Conservation (phyloP, 2,888 invertebrate genomes). For the Tolmerus cingulatus region DNA sequence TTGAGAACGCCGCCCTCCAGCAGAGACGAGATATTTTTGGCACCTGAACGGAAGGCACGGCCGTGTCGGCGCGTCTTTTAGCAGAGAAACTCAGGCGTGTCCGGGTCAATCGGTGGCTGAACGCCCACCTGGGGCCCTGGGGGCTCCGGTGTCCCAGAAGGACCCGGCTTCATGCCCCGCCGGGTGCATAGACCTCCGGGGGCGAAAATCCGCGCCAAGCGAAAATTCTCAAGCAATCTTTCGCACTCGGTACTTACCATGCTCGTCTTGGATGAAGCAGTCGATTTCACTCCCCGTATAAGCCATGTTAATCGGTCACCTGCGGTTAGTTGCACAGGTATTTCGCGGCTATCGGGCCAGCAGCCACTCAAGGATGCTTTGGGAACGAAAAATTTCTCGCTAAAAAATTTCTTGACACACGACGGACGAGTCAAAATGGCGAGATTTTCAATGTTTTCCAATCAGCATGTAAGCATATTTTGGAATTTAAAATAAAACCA, state of each 20-base stretch:
- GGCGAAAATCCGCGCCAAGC: neutral
- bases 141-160: neutral
- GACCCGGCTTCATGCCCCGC: neutral
- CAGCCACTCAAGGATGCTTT: neutral
- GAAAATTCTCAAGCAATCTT: constrained; percentile 13
- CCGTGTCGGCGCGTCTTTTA: neutral
- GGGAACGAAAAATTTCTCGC: constrained; percentile 45
- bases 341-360: neutral
- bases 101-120: neutral
- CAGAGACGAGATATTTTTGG: constrained; percentile 28
- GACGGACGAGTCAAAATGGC: constrained; percentile 47
- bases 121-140: neutral
- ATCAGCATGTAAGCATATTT: constrained; percentile 46
- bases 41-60: neutral
- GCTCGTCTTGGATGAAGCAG: constrained; percentile 60
- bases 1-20: constrained; percentile 21
- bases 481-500: constrained; percentile 41
- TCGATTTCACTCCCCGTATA: constrained; percentile 59
- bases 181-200: neutral
- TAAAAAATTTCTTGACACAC: constrained; percentile 45
- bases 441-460: constrained; percentile 46
- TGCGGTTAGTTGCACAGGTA: neutral
- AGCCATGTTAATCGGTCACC: constrained; percentile 48
- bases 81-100: neutral
- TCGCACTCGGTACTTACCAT: constrained; percentile 56